Evolutionary conservation across 2,888 invertebrate species (phyloP).

Genomic region (Willowsia nigromaculata): DNA sequence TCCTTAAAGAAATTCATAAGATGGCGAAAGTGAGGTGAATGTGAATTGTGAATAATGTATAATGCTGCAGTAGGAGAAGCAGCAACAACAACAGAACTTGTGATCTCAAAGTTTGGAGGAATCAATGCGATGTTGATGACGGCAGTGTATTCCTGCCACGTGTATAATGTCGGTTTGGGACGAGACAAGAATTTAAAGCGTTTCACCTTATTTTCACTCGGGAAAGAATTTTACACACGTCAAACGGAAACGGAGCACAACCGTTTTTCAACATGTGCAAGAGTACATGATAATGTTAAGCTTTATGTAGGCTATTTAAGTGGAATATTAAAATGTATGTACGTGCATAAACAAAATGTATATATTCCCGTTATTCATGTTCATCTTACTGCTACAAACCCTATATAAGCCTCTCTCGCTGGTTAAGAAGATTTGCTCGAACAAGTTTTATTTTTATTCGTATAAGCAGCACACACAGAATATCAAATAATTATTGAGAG

Average conservation of each 20-base stretch:
- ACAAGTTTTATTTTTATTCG: too few relatives aligned
- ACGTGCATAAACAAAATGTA: neutral
- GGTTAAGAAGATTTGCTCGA: too few relatives aligned
- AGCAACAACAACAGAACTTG: neutral
- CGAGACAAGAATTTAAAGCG: neutral
- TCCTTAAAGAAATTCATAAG: neutral
- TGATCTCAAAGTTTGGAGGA: neutral
- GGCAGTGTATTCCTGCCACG: constrained; percentile 24
- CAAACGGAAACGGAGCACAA: neutral
- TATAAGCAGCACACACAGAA: too few relatives aligned
- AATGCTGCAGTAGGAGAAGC: neutral
- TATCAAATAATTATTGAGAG: too few relatives aligned
- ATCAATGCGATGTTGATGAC: neutral
- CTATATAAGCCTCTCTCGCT: too few relatives aligned
- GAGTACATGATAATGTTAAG: neutral
- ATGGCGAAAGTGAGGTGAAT: constrained; percentile 5
- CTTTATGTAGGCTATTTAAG: neutral
- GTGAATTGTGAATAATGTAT: constrained; percentile 5
- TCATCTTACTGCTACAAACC: too few relatives aligned
- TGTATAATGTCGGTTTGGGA: neutral
- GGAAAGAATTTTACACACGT: neutral
- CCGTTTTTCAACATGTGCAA: neutral
- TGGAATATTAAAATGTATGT: neutral
- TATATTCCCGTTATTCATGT: too few relatives aligned
- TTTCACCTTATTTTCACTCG: neutral